phyloP scores from a whole-genome alignment of 2,888 invertebrate species.

The Drosophila leonis region DNA sequence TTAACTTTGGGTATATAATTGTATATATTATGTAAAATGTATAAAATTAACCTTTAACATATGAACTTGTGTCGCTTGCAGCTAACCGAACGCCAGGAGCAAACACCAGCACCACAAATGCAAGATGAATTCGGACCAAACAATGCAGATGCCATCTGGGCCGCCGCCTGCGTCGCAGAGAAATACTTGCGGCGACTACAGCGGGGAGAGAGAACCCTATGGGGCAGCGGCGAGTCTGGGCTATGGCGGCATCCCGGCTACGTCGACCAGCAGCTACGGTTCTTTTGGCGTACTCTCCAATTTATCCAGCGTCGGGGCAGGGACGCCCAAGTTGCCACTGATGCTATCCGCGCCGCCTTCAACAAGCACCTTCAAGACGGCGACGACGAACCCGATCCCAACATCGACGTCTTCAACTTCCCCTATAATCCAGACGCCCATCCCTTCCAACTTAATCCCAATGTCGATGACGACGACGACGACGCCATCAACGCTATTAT shows the following conservation, averaged over 20 bases:
- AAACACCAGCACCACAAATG: constrained; percentile 59
- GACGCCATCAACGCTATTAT: neutral
- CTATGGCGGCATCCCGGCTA: constrained; percentile 48
- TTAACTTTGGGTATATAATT: neutral
- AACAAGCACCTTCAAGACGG: constrained; percentile 55
- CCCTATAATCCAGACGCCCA: neutral
- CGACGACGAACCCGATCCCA: constrained; percentile 43
- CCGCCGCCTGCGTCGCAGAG: constrained; percentile 65
- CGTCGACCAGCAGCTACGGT: constrained; percentile 65
- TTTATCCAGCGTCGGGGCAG: constrained; percentile 55
- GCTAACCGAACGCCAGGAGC: constrained; percentile 45
- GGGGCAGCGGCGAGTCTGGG: constrained; percentile 35
- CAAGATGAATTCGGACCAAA: constrained; percentile 75
- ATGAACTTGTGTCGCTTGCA: constrained; percentile 6
- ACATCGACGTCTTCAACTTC: constrained; percentile 13
- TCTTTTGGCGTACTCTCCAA: constrained; percentile 71
- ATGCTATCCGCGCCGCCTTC: constrained; percentile 55
- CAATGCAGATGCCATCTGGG: constrained; percentile 66
- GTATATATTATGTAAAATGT: no score
- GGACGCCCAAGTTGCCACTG: constrained; percentile 44
- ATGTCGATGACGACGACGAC: constrained; percentile 14
- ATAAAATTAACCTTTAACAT: neutral
- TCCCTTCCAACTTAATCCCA: constrained; percentile 9
- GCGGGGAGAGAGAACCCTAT: constrained; percentile 51
- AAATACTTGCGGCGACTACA: constrained; percentile 53